These are phyloP conservation scores for Acipenser ruthenus DNA, from an alignment of 2,797 vertebrate species.

Conservation along the genomic window DNA sequence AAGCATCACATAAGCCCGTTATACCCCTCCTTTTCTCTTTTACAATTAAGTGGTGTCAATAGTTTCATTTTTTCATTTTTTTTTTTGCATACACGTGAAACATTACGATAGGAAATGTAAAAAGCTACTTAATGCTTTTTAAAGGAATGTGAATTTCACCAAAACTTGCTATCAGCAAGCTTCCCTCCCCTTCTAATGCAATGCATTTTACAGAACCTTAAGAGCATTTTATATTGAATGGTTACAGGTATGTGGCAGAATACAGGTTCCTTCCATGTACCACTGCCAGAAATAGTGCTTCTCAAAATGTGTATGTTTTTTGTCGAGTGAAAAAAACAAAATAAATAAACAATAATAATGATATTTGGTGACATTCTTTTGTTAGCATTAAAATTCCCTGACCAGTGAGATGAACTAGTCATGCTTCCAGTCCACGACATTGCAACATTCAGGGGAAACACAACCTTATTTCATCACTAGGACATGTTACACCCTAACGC, in stretches of 20 bases:
- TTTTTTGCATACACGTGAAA: slow-evolving; percentile 82
- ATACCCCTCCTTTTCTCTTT: slow-evolving; percentile 49
- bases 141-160: slow-evolving; percentile 78
- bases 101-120: slow-evolving; percentile 62
- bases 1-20: slow-evolving; percentile 72
- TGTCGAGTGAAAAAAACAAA: too few species aligned
- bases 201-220: slow-evolving; percentile 46
- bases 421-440: not conserved
- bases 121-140: slow-evolving; percentile 71
- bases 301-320: not conserved
- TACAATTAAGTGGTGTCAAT: slow-evolving; percentile 51
- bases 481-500: too few species aligned
- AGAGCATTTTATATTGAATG: slow-evolving; percentile 40
- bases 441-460: too few species aligned
- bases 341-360: too few species aligned
- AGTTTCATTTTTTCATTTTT: slow-evolving; percentile 63
- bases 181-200: slow-evolving; percentile 53
- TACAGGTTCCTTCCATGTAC: slow-evolving; percentile 39
- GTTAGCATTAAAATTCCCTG: slow-evolving; percentile 21
- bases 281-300: slow-evolving; percentile 35
- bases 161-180: slow-evolving; percentile 77
- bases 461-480: too few species aligned
- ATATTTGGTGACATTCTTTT: slow-evolving; percentile 20
- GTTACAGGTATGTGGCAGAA: slow-evolving; percentile 47
- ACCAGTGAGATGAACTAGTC: slow-evolving; percentile 22